These are phyloP conservation scores for Anthophora plumipes DNA, from an alignment of 2,888 invertebrate species.

Conservation along the genomic window DNA sequence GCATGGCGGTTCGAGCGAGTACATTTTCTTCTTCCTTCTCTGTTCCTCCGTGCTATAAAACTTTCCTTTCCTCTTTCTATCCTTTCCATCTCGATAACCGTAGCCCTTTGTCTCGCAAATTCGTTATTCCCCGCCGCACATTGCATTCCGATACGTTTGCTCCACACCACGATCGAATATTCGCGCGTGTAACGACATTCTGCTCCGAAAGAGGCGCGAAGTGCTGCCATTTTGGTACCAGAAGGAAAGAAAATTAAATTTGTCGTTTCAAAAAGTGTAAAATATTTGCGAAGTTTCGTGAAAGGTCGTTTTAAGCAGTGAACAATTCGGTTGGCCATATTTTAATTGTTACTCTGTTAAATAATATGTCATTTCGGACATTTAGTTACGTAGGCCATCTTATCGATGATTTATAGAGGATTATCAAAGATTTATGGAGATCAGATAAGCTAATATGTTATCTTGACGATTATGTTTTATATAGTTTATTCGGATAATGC, in stretches of 20 bases:
- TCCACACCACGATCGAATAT: slow-evolving; percentile 10
- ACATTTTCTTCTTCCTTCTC: slow-evolving; percentile 52
- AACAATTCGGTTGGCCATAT: slow-evolving; percentile 2
- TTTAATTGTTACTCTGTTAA: background rate
- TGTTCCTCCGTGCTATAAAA: background rate
- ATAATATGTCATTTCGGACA: background rate
- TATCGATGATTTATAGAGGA: slow-evolving; percentile 9
- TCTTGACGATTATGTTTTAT: too few species aligned
- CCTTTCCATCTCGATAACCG: slow-evolving; percentile 33
- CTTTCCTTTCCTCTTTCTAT: slow-evolving; percentile 33
- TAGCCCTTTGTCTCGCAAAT: slow-evolving; percentile 46
- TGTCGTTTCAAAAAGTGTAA: background rate
- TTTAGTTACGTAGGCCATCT: slow-evolving; percentile 17
- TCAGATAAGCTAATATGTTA: too few species aligned
- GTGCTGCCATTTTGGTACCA: background rate
- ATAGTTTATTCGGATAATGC: too few species aligned
- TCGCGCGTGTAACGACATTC: background rate
- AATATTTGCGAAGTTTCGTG: slow-evolving; percentile 7
- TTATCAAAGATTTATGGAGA: too few species aligned
- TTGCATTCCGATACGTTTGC: slow-evolving; percentile 33
- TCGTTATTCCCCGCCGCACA: slow-evolving; percentile 42
- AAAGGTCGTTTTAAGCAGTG: background rate
- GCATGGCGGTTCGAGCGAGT: slow-evolving; percentile 63
- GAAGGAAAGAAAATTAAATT: background rate
- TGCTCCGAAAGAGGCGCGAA: background rate